Evolutionary conservation across 2,113 vertebrate genomes (phyloP).

Genomic region (Nothoprocta perdicaria): DNA sequence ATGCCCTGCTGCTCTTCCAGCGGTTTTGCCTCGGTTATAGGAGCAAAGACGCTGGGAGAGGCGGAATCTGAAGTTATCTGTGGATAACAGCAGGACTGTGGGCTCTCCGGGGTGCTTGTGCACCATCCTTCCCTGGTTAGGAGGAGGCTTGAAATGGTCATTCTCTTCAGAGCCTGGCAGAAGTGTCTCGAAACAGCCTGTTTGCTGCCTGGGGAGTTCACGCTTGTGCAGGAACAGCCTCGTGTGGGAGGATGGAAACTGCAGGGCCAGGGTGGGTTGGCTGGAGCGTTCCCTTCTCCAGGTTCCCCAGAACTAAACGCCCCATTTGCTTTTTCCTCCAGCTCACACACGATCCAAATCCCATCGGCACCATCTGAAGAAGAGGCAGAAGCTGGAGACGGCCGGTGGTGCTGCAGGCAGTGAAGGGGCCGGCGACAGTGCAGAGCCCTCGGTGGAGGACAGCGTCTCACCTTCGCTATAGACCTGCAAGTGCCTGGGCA

Average conservation of each 20-base stretch:
- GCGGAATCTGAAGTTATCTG: not conserved
- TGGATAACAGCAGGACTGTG: fast-evolving
- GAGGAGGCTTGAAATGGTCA: not conserved
- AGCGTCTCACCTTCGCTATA: not conserved
- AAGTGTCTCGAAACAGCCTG: not conserved
- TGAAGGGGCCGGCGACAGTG: not conserved
- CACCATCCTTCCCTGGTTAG: not conserved
- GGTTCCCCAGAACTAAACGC: not conserved
- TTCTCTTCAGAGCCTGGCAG: not conserved
- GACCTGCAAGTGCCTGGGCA: not conserved
- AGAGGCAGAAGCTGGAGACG: constrained; percentile 79
- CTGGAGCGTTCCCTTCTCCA: fast-evolving
- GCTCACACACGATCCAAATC: constrained; percentile 93
- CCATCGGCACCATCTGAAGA: constrained; percentile 87
- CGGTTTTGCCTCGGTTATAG: fast-evolving
- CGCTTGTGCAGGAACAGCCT: fast-evolving
- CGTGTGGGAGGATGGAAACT: not conserved
- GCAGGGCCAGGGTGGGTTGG: fast-evolving
- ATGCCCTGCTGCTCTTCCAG: not conserved
- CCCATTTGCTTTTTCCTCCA: constrained; percentile 63
- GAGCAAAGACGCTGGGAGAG: not conserved
- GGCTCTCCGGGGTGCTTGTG: not conserved
- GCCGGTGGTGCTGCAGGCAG: not conserved
- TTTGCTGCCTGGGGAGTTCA: not conserved
- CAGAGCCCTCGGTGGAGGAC: not conserved